These are phyloP conservation scores for Actinemys pallida DNA, from an alignment of 2,113 vertebrate genomes.

Conservation along the genomic window DNA sequence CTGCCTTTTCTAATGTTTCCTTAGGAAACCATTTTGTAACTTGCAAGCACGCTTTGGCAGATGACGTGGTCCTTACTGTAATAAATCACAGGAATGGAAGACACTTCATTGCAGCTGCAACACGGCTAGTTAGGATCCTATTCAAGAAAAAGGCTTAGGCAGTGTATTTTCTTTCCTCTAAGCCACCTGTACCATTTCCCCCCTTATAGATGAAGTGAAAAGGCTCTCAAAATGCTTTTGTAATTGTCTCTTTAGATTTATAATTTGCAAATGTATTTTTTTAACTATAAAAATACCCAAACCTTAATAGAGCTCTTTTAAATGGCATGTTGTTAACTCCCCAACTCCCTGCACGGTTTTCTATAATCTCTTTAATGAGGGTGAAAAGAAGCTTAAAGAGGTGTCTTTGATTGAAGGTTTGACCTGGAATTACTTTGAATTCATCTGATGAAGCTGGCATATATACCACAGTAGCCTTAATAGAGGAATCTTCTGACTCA, in stretches of 20 bases:
- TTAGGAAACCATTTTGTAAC: slow-evolving; percentile 72
- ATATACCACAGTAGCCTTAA: slow-evolving; percentile 32
- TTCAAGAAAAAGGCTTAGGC: slow-evolving; percentile 80
- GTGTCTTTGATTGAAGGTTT: slow-evolving; percentile 67
- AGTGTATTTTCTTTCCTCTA: slow-evolving; percentile 64
- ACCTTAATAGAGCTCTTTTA: slow-evolving; percentile 77
- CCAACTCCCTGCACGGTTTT: slow-evolving; percentile 75
- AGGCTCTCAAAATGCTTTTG: slow-evolving; percentile 78
- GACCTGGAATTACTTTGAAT: slow-evolving; percentile 67
- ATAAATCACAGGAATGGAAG: slow-evolving; percentile 78
- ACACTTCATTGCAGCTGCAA: slow-evolving; percentile 78
- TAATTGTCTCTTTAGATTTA: slow-evolving; percentile 74
- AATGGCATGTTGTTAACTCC: slow-evolving; percentile 75
- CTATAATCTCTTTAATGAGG: slow-evolving; percentile 77
- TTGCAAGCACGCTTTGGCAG: slow-evolving; percentile 69
- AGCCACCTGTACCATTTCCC: slow-evolving; percentile 74
- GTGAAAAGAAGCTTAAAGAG: slow-evolving; percentile 52
- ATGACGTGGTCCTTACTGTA: slow-evolving; percentile 70
- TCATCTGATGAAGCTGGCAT: slow-evolving; percentile 63
- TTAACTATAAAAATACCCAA: slow-evolving; percentile 73
- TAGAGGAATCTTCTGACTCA: slow-evolving; percentile 52
- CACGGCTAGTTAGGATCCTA: slow-evolving; percentile 78
- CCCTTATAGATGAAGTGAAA: slow-evolving; percentile 72
- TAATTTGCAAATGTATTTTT: slow-evolving; percentile 74
- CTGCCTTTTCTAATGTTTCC: slow-evolving; percentile 66